Percentiles rank a stretch among this genome's conserved stretches.
Conservation (phyloP, 2,113 vertebrate species). For the Morone chrysops region DNA sequence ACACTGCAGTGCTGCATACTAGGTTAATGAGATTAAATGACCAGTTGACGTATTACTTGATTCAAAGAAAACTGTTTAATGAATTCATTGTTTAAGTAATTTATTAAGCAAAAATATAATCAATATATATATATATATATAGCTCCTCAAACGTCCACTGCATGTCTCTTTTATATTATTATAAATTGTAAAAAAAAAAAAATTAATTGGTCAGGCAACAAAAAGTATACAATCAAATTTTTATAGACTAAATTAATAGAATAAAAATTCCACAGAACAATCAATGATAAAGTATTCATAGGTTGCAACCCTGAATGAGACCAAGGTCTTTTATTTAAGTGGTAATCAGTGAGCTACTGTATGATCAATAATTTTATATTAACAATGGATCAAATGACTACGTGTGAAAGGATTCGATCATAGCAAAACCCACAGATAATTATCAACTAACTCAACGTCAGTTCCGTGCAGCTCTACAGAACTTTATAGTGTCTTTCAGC, state of each 20-base stretch:
- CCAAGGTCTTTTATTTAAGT: no score
- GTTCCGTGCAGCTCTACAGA: not conserved
- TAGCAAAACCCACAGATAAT: not conserved
- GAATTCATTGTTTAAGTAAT: not conserved
- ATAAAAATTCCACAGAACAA: not conserved
- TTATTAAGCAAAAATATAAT: not conserved
- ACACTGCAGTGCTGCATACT: not conserved
- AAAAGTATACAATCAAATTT: not conserved
- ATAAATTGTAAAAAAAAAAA: no score
- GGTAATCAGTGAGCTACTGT: not conserved
- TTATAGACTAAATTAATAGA: not conserved
- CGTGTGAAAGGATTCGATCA: not conserved
- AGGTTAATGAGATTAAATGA: not conserved
- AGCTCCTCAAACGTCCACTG: not conserved
- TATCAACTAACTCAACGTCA: not conserved
- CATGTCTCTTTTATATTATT: not conserved
- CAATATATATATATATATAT: not conserved
- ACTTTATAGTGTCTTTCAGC: not conserved
- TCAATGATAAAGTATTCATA: not conserved
- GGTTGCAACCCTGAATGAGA: not conserved
- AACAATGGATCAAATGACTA: not conserved
- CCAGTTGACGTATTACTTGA: no score
- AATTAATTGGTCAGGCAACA: not conserved
- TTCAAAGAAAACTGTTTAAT: no score
- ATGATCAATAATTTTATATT: not conserved